A percentile compares a stretch with the other conserved stretches of the same genome.
phyloP scores from a whole-genome alignment of 2,113 vertebrate species.

The Mastomys coucha region DNA sequence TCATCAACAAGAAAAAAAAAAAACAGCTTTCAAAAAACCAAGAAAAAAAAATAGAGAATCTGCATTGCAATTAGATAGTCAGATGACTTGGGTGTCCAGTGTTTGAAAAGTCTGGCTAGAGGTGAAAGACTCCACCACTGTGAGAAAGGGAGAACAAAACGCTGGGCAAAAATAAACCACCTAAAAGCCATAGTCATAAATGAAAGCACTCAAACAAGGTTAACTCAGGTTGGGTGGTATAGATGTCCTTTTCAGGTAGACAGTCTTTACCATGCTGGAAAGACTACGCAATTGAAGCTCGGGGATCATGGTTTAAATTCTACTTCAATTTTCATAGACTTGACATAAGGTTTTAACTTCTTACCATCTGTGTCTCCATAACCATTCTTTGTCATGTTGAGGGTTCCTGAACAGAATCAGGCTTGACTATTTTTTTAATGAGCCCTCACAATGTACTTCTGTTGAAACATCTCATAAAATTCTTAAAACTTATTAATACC shows the following conservation, averaged over 20 bases:
- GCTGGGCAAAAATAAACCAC: background rate
- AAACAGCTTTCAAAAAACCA: background rate
- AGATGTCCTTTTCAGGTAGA: background rate
- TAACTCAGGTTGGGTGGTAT: background rate
- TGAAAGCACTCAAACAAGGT: background rate
- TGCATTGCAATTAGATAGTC: background rate
- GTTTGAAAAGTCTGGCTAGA: background rate
- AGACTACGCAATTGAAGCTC: background rate
- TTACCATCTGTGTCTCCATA: background rate
- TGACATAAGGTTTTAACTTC: background rate
- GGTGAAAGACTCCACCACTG: background rate
- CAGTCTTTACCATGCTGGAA: background rate
- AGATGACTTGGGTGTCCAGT: background rate
- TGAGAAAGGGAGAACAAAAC: background rate
- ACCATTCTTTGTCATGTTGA: background rate
- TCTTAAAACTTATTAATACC: background rate
- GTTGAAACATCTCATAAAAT: background rate
- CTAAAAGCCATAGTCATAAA: background rate
- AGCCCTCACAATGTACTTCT: background rate
- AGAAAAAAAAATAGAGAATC: background rate
- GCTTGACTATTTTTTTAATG: background rate
- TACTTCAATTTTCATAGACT: slow-evolving; percentile 1
- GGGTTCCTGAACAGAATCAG: background rate
- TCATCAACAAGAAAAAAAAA: background rate
- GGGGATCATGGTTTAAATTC: background rate